Evolutionary conservation across 1,140 invertebrate species (phyloP), one percentile per base, ranked within the genome.

Genomic region (Lysiphlebus fabarum): DNA sequence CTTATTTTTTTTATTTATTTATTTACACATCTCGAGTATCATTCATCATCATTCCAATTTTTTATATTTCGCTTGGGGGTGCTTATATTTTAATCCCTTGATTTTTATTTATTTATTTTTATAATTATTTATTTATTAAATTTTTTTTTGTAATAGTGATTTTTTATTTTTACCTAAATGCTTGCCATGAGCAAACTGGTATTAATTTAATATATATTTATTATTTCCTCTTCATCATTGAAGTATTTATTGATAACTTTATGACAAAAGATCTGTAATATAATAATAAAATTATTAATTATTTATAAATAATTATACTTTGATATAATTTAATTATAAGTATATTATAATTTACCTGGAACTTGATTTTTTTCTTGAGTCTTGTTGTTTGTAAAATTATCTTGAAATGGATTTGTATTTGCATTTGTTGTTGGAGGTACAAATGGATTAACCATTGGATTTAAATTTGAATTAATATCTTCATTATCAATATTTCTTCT

Each of bases 391-490:
- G 71, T 71, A 62, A 77, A 78, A 69, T 67, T 68, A 65, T 78
- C 76, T 60, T 78, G 76, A 69, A 78, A 80, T 64, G 76, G 71
- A 71, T 78, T 78, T 58, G 73, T 69, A 66, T 77, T 78, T 66
- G 68, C 69, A 60, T 71, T 73, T 65, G 71, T 58, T 53, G 70
- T 42, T 53, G 71, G 58, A 62, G 70, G 67, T 68, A 72, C 66
- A 64, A 73, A 77, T 45, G 70, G 66, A 62, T 73, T 77, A 63
- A 70, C 70, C 70, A 74, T 75, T 36, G 76, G 77, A 64, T 78
- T 78, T 62, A 80, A 57, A 61, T 80, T 79, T 17, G 77, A 79
- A 69, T 79, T 79, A 67, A 79, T 72, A 71, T 79, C 77, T 59
- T 79, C 78, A 53, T 78, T 76, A 41, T 68, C 71, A 67, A 78